Percentiles rank a stretch among this genome's conserved stretches.
Evolutionary conservation across 2,888 invertebrate species (phyloP).

Genomic region (Proisotoma minuta): DNA sequence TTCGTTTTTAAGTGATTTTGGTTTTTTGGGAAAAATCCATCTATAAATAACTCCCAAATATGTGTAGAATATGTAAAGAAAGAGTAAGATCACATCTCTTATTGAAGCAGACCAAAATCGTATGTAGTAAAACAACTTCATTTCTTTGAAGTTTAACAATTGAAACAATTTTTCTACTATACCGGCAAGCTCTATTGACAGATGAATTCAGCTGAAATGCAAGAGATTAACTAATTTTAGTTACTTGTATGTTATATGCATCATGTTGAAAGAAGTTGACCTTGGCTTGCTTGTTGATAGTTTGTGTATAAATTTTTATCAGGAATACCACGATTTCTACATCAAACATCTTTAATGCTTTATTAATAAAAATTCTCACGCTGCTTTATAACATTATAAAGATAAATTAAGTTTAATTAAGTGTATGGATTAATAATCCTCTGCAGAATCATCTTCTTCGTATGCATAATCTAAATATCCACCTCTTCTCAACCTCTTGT

Average conservation of each 20-base stretch:
- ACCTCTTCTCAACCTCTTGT: conserved; percentile 22
- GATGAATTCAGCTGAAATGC: too few species aligned
- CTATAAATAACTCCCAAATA: conserved; percentile 56
- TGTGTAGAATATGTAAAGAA: conserved; percentile 17
- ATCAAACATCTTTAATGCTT: neutral
- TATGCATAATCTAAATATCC: neutral
- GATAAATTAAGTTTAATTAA: too few species aligned
- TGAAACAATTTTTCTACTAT: too few species aligned
- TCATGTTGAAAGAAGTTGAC: neutral
- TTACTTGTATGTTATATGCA: too few species aligned
- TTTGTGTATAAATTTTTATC: neutral
- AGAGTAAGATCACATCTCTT: conserved; percentile 27
- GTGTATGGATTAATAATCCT: too few species aligned
- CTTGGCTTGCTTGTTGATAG: neutral
- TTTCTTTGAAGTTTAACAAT: too few species aligned
- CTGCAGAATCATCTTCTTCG: too few species aligned
- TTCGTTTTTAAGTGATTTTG: conserved; percentile 70
- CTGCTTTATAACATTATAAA: too few species aligned
- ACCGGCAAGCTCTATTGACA: too few species aligned
- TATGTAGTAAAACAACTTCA: too few species aligned
- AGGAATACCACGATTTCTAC: neutral
- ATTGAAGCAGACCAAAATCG: conserved; percentile 27
- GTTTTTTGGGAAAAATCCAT: conserved; percentile 59
- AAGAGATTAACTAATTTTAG: too few species aligned
- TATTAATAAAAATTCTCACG: too few species aligned